A percentile compares a stretch with the other conserved stretches of the same genome.
These are phyloP conservation scores for Campoletis sonorensis DNA, from an alignment of 1,140 invertebrate species.

Conservation along the genomic window DNA sequence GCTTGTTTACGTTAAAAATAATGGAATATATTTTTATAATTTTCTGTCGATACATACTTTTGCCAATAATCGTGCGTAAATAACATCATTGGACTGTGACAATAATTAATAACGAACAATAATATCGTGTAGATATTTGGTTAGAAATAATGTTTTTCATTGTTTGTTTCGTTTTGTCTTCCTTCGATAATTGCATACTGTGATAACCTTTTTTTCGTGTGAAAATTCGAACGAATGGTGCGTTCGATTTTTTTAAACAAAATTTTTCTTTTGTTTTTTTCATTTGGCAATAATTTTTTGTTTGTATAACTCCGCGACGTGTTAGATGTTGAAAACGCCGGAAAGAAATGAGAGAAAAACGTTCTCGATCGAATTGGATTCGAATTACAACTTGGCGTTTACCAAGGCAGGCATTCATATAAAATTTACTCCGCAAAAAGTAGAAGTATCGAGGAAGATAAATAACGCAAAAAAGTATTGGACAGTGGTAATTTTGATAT, in stretches of 20 bases:
- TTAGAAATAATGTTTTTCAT: constrained; percentile 20
- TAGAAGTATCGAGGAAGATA: constrained; percentile 15
- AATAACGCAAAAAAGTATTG: constrained; percentile 21
- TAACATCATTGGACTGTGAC: constrained; percentile 50
- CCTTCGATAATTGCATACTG: not conserved
- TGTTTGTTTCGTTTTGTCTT: constrained; percentile 11
- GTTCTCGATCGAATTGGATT: constrained; percentile 35
- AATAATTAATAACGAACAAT: constrained; percentile 45
- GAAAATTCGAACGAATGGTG: constrained; percentile 7
- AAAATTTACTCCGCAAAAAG: constrained; percentile 42
- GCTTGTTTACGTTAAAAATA: constrained; percentile 54
- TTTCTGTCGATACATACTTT: constrained; percentile 50
- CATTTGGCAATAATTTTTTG: not conserved
- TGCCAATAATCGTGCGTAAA: constrained; percentile 49
- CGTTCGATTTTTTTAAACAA: no score
- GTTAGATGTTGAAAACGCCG: not conserved
- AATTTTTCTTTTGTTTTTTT: not conserved
- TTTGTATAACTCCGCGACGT: not conserved
- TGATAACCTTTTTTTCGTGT: not conserved
- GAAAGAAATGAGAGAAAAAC: constrained; percentile 39
- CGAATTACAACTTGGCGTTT: constrained; percentile 16
- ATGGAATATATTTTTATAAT: constrained; percentile 50
- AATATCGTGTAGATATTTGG: constrained; percentile 36
- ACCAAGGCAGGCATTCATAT: constrained; percentile 40
- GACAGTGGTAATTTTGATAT: constrained; percentile 42